Conservation (phyloP, 2,113 vertebrate genomes). For the Micromys minutus region DNA sequence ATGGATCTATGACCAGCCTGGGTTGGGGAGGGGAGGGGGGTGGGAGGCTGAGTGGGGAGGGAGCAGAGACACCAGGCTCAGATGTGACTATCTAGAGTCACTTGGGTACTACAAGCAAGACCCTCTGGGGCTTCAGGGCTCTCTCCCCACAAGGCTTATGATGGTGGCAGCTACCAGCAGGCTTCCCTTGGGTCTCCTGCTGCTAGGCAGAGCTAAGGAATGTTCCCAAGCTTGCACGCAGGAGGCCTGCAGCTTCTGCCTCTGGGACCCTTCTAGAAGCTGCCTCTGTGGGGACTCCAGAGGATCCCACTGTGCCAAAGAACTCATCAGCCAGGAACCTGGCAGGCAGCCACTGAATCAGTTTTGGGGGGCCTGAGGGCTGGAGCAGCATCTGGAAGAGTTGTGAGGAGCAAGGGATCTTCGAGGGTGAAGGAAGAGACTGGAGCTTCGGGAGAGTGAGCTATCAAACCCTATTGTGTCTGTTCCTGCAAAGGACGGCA, state of each 20-base stretch:
- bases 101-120: background rate
- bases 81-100: background rate
- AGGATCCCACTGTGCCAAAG: background rate
- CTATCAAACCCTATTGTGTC: background rate
- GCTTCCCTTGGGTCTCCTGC: background rate
- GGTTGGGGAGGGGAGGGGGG: background rate
- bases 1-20: constrained; percentile 8
- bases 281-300: background rate
- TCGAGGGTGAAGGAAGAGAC: background rate
- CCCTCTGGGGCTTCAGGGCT: background rate
- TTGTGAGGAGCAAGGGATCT: background rate
- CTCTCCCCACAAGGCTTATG: fast-evolving
- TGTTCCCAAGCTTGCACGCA: background rate
- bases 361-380: background rate
- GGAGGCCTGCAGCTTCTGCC: background rate
- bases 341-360: background rate
- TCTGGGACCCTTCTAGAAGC: background rate
- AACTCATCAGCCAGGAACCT: background rate
- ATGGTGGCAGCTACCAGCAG: background rate
- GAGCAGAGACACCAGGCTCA: background rate
- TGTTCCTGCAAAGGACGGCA: background rate
- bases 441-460: fast-evolving
- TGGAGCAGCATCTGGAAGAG: background rate
- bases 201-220: background rate
- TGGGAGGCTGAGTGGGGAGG: background rate